Base-by-base conservation (phyloP, 2,888 invertebrate genomes). In the Linyphia triangularis region DNA sequence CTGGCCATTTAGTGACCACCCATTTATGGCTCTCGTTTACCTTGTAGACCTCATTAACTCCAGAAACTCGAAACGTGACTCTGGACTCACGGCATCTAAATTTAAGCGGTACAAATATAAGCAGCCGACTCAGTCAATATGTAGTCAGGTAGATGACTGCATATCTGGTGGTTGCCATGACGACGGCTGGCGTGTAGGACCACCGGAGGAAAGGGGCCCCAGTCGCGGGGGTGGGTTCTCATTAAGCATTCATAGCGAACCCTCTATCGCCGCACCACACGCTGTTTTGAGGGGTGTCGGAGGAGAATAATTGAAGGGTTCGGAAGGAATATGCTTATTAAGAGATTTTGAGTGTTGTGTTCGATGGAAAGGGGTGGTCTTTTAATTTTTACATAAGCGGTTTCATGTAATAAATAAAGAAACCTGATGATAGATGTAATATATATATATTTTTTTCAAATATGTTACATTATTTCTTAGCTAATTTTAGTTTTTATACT, bases 191-290 rank as follows among this genome's bases (percentile, higher is more conserved):
- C 73, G 83, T 83, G 83, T 70, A 37, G 16, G 43, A 28, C 30
- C 67, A 59, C 70, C 16, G 70, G 40, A 72, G 82, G 40, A 70
- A 82, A 82, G 63, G 73, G 72, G 63, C 72, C 83, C 51, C 73
- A n/a, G 72, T 16, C 33, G 30, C n/a, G 33, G 43, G 63, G 72
- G 83, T 63, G 59, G 63, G 72, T 33, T 40, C 83, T 83, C 65
- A 73, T 83, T 83, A 83, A 83, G 67, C 73, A 83, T 83, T 83
- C 83, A 83, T 83, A 73, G 83, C 30, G 63, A 65, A 73, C 37
- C 61, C 69, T 79, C 73, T 69, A 81, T 69, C 79, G 28, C 73
- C 51, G 30, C 65, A 82, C 82, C 59, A 37, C 81, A 57, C 19
- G 59, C 82, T 72, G 59, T 26, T 30, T 67, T 26, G 67, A 24